Evolutionary conservation across 2,797 vertebrate species (phyloP).

Genomic region (Neostethus bicornis): DNA sequence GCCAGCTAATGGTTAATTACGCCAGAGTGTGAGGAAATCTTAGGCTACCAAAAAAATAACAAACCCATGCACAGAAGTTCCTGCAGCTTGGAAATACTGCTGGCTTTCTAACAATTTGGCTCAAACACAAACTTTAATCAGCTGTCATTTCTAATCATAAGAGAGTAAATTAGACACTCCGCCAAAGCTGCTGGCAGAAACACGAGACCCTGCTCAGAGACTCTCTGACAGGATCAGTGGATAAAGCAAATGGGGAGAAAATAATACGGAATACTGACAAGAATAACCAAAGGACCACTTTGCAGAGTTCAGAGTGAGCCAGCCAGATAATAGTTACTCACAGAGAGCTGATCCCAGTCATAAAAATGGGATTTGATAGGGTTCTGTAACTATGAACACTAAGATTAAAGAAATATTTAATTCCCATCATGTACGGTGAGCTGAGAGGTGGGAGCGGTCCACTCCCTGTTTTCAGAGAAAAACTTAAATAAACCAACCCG

Average conservation of each 20-base stretch:
- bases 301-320: conserved; percentile 12
- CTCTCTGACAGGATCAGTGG: not conserved
- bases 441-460: conserved; percentile 34
- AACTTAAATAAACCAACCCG: conserved; percentile 59
- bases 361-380: conserved; percentile 14
- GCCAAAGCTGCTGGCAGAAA: conserved; percentile 30
- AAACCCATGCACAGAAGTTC: conserved; percentile 9
- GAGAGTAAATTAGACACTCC: conserved; percentile 9
- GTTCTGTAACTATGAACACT: conserved; percentile 17
- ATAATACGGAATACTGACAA: conserved; percentile 18
- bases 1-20: conserved; percentile 46
- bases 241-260: conserved; percentile 1
- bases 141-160: conserved; percentile 1
- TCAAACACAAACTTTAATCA: conserved; percentile 31
- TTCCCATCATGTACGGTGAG: conserved; percentile 54
- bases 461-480: conserved; percentile 60
- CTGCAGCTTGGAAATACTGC: conserved; percentile 9
- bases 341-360: conserved; percentile 35
- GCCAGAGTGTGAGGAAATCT: conserved; percentile 4
- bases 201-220: conserved; percentile 1
- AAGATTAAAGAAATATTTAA: conserved; percentile 32
- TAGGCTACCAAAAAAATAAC: conserved; percentile 23
- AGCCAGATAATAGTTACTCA: conserved; percentile 17
- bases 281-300: conserved; percentile 31
- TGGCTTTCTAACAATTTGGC: conserved; percentile 13